Base-by-base conservation (phyloP, 2,113 vertebrate genomes). In the Climacteris rufus region DNA sequence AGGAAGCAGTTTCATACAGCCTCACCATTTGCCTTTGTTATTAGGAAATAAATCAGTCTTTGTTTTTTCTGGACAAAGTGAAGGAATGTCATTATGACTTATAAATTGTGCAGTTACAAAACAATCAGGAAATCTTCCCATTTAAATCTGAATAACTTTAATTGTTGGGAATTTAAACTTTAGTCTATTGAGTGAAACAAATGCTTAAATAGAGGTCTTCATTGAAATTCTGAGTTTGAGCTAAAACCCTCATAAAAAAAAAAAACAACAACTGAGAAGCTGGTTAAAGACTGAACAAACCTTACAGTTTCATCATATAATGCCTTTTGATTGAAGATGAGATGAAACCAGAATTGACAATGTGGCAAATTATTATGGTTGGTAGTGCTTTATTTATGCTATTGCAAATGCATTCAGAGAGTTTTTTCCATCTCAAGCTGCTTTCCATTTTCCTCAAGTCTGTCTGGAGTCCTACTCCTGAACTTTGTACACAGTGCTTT, bases 1-100 rank as follows among this genome's bases (percentile, higher is more conserved):
- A 97, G 96, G 96, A 97, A 96, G 94, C 93, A 90, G 94, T 96
- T 88, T 96, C 54, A 85, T 97, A 96, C 94, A 96, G 94, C 93
- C 86, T 93, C 93, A 86, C 91, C 96, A 97, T 98, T 98, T 97
- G 96, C 96, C 97, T 98, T 98, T 98, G 98, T 98, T 98, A 97
- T 96, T 97, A 97, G 97, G 97, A 96, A 97, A 98, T 98, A 98
- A 98, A 98, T 98, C 98, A 98, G 94, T 92, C 94, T 98, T 98
- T 98, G 98, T 98, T 97, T 97, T 98, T 98, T 96, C 97, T 94
- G 95, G 97, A 95, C 96, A 96, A 98, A 96, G 91, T 96, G 96
- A 96, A 97, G 95, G 97, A 97, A 98, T 98, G 98, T 97, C 98
- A 98, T 98, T 98, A 98, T 98, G 97, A 98, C 97, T 97, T 98